phyloP scores from a whole-genome alignment of 2,888 invertebrate species.

The Bruchidius siliquastri region DNA sequence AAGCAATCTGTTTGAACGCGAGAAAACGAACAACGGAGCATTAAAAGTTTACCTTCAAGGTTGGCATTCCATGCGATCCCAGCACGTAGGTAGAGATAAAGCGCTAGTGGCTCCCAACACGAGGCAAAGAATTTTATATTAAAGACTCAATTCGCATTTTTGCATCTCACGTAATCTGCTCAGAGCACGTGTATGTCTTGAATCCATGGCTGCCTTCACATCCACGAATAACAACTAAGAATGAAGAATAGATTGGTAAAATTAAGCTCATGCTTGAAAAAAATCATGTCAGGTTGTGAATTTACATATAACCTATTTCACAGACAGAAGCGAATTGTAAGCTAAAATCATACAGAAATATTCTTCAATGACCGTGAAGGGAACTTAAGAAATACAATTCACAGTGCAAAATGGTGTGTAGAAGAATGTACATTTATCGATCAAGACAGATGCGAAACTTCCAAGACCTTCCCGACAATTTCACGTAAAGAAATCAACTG shows the following conservation, averaged over 20 bases:
- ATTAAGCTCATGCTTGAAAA: not conserved
- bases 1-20: not conserved
- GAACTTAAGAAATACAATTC: too few species aligned
- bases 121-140: not conserved
- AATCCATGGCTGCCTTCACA: not conserved
- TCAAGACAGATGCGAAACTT: too few species aligned
- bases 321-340: too few species aligned
- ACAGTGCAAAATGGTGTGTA: too few species aligned
- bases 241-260: not conserved
- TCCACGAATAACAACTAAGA: not conserved
- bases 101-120: not conserved
- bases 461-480: too few species aligned
- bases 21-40: not conserved
- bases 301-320: too few species aligned
- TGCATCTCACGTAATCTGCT: not conserved
- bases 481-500: too few species aligned
- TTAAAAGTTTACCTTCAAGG: not conserved
- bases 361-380: too few species aligned
- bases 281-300: too few species aligned
- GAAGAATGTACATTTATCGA: too few species aligned
- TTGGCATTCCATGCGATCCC: not conserved
- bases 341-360: too few species aligned
- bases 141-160: not conserved
- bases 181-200: not conserved
- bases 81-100: not conserved